Evolutionary conservation across 2,888 invertebrate genomes (phyloP).

Genomic region (Melieria picta): DNA sequence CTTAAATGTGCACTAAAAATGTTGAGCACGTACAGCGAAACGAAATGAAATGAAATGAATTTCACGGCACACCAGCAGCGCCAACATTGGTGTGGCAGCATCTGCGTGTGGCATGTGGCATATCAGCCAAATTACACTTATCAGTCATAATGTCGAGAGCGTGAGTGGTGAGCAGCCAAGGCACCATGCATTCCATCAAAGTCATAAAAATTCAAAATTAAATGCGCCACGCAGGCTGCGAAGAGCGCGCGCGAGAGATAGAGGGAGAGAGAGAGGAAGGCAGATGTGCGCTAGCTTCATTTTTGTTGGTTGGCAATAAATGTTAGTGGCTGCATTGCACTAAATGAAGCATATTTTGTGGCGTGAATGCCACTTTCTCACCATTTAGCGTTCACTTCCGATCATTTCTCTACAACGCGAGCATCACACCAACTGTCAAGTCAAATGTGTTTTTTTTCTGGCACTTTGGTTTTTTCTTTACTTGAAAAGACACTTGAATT

Average conservation of each 20-base stretch:
- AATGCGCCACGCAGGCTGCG: slow-evolving; percentile 20
- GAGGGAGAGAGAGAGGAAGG: too few species aligned
- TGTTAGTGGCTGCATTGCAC: neutral
- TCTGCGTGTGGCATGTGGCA: slow-evolving; percentile 32
- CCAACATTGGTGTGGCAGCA: slow-evolving; percentile 32
- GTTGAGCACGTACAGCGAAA: slow-evolving; percentile 49
- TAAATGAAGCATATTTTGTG: slow-evolving; percentile 24
- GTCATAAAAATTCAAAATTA: slow-evolving; percentile 28
- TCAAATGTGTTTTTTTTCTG: slow-evolving; percentile 1
- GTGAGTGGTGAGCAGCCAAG: slow-evolving; percentile 10
- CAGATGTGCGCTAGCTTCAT: too few species aligned
- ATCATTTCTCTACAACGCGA: slow-evolving; percentile 4
- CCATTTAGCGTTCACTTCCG: slow-evolving; percentile 17
- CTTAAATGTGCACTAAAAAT: slow-evolving; percentile 41
- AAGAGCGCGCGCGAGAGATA: neutral
- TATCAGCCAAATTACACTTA: slow-evolving; percentile 33
- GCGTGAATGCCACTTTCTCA: neutral
- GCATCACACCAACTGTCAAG: slow-evolving; percentile 1
- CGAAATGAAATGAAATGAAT: slow-evolving; percentile 43
- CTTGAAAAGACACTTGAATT: too few species aligned
- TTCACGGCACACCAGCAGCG: slow-evolving; percentile 39
- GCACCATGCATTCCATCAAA: slow-evolving; percentile 24
- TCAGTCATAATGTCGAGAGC: slow-evolving; percentile 36
- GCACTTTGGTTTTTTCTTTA: too few species aligned
- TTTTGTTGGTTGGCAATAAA: neutral